Percentiles rank a stretch among this genome's conserved stretches.
These are phyloP conservation scores for Chloroceryle amazona DNA, from an alignment of 2,797 vertebrate species.

Conservation along the genomic window DNA sequence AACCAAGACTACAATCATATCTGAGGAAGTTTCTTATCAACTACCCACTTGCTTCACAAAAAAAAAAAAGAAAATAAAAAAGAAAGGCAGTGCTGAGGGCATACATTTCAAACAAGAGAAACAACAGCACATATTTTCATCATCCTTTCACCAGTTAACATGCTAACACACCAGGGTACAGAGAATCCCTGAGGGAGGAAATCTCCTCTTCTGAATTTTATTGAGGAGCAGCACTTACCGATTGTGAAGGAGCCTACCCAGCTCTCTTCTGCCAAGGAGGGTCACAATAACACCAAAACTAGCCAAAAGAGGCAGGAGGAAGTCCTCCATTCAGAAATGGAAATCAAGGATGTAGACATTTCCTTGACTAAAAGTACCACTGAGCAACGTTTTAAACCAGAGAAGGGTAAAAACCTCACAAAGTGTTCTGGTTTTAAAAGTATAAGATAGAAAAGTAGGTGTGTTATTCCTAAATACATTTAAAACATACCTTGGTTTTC, in stretches of 20 bases:
- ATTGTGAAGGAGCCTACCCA: not conserved
- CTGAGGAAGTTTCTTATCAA: not conserved
- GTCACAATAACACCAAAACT: not conserved
- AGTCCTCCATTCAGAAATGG: not conserved
- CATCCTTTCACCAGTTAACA: not conserved
- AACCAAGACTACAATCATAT: not conserved
- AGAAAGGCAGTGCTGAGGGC: not conserved
- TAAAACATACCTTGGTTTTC: not conserved
- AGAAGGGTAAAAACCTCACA: not conserved
- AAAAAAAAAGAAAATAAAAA: not conserved
- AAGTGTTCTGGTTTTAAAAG: not conserved
- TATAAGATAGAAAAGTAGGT: not conserved
- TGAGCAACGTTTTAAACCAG: not conserved
- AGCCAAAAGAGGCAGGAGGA: not conserved
- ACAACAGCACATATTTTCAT: not conserved
- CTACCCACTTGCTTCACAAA: not conserved
- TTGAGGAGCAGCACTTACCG: not conserved
- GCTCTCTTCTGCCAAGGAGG: not conserved
- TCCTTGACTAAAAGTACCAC: constrained; percentile 15
- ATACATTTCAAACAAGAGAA: not conserved
- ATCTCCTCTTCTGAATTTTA: not conserved
- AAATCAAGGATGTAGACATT: constrained; percentile 3
- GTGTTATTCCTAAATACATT: not conserved
- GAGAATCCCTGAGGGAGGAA: not conserved
- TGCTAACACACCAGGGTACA: accelerated